phyloP scores from a whole-genome alignment of 1,140 invertebrate species.

The Atopsyche davidsoni region DNA sequence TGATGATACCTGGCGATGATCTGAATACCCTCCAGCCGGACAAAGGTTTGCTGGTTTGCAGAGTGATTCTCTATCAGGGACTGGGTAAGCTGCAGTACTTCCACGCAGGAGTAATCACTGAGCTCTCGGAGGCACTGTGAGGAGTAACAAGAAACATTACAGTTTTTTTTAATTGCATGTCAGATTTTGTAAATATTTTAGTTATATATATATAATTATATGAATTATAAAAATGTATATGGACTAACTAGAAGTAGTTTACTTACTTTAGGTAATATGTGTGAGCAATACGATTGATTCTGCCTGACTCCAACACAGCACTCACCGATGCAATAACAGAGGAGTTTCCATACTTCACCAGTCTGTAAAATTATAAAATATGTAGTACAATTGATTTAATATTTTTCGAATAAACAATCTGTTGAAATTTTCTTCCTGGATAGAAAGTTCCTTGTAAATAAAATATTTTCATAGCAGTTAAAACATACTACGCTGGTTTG shows the following conservation, averaged over 20 bases:
- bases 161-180: not conserved
- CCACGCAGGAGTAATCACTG: not conserved
- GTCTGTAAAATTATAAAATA: not conserved
- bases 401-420: not conserved
- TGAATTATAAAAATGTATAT: not conserved
- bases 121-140: slow-evolving; percentile 8
- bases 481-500: slow-evolving; percentile 31
- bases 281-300: not conserved
- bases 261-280: slow-evolving; percentile 8
- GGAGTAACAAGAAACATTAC: slow-evolving; percentile 5
- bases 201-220: not conserved
- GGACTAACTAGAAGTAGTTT: slow-evolving; percentile 10
- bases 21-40: slow-evolving; percentile 4
- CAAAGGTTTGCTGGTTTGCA: slow-evolving; percentile 9
- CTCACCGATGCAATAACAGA: slow-evolving; percentile 7
- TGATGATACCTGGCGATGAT: slow-evolving; percentile 7
- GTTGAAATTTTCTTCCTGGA: not conserved
- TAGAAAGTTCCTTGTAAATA: not conserved
- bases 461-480: not conserved
- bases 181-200: too few species aligned
- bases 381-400: not conserved
- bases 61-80: slow-evolving; percentile 2
- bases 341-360: not conserved
- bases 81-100: slow-evolving; percentile 1
- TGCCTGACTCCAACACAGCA: slow-evolving; percentile 2